A percentile compares a stretch with the other conserved stretches of the same genome.
Conservation (phyloP, 2,113 vertebrate genomes). For the Rhineura floridana region DNA sequence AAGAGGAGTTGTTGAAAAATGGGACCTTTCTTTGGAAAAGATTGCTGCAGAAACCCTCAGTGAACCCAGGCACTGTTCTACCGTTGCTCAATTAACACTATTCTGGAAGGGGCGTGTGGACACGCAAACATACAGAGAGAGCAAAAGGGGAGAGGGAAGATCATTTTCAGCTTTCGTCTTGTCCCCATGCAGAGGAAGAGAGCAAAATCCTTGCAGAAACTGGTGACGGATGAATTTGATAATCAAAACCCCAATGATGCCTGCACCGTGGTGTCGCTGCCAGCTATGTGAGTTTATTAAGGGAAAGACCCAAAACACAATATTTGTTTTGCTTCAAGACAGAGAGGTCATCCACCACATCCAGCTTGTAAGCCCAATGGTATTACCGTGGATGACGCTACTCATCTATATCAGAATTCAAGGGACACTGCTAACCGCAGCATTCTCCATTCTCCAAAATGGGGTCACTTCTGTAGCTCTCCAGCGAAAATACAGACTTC, state of each 20-base stretch:
- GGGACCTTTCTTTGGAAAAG: background rate
- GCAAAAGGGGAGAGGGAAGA: background rate
- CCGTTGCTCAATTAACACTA: background rate
- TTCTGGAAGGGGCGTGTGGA: background rate
- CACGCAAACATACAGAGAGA: background rate
- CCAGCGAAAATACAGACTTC: background rate
- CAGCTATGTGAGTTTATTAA: slow-evolving; percentile 7
- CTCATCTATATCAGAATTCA: background rate
- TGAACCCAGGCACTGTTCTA: background rate
- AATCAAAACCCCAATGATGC: background rate
- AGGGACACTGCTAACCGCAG: no score
- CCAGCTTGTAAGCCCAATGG: background rate
- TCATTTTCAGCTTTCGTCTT: background rate
- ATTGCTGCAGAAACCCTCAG: background rate
- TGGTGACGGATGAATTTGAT: slow-evolving; percentile 27
- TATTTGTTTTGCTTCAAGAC: background rate
- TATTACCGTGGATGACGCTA: no score
- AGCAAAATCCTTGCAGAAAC: background rate
- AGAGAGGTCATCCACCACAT: background rate
- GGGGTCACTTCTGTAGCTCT: background rate
- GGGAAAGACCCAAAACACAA: background rate
- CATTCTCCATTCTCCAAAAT: background rate
- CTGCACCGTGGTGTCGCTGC: background rate
- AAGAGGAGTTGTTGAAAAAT: background rate
- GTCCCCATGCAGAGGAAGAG: background rate